Evolutionary conservation across 2,113 vertebrate genomes (phyloP), one percentile per base, ranked within the genome.

Genomic region (Pseudolaguvia tuberculata): DNA sequence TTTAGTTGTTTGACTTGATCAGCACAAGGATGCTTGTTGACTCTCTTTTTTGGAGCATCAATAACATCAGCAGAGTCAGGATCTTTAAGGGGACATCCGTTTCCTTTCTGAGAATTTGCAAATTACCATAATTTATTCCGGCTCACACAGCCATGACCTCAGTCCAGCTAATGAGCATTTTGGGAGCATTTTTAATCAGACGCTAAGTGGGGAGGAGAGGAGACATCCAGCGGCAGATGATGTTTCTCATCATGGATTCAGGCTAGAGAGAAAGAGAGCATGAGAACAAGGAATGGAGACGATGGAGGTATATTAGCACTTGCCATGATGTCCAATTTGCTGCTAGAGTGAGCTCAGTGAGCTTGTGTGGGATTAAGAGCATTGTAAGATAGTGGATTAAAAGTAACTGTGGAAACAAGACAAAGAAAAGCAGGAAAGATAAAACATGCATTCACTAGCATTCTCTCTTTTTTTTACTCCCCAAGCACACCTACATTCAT

Each of bases 291-390:
- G 48, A 27, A 39, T 67, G 21, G 55, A 51, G 66, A 56, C 48
- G 39, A 67, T 52, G 56, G 27, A 42, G 29, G 68, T 53, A 61
- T 77, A 77, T 70, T 70, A 70, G 67, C 50, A 29, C 67, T 13
- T 31, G 52, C 57, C 50, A 20, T 77, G 67, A 71, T 69, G 42
- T 77, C 50, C 67, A 77, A 77, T 77, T 70, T 77, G 75, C 75
- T 71, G 68, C 67, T 77, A 68, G 67, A 71, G 35, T 71, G 68
- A 77, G 63, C 58, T 75, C 62, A 18, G 53, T 63, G 61, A 70
- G 70, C 70, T 27, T 48, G 58, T 25, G 57, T 10, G 20, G 75
- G 75, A 71, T 71, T 77, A 62, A 55, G 23, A 63, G 69, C 69
- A 63, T 70, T 55, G 52, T 63, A 55, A 71, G 45, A 47, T 4